Evolutionary conservation across 1,140 invertebrate species (phyloP).

Genomic region (Heterodera carotae): DNA sequence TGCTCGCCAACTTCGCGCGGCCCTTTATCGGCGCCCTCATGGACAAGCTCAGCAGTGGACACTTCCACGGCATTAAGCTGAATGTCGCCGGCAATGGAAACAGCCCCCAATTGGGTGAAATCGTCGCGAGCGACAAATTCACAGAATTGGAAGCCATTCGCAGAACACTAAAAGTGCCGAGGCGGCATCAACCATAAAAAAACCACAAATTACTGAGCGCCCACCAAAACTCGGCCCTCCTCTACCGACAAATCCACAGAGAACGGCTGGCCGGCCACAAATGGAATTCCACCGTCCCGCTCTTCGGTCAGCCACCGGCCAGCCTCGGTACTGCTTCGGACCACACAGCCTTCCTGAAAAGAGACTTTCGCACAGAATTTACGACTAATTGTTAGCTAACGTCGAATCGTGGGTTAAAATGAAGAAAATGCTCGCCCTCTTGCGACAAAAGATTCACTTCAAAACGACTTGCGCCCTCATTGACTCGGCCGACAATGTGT

Average conservation of each 20-base stretch:
- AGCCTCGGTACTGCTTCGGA: conserved; percentile 30
- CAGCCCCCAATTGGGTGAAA: conserved; percentile 1
- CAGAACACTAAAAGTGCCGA: conserved; percentile 21
- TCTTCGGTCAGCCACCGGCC: conserved; percentile 33
- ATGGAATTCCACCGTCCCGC: conserved; percentile 31
- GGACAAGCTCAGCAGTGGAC: not conserved
- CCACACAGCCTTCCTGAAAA: conserved; percentile 29
- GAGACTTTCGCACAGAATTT: conserved; percentile 4
- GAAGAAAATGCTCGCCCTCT: conserved; percentile 28
- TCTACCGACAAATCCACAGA: conserved; percentile 12
- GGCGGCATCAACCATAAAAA: not conserved
- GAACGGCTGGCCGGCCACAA: conserved; percentile 23
- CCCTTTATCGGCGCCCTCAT: conserved; percentile 7
- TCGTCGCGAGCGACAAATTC: conserved; percentile 25
- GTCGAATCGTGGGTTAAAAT: conserved; percentile 34
- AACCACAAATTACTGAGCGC: not conserved
- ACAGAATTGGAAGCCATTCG: conserved; percentile 27
- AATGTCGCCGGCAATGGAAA: conserved; percentile 25
- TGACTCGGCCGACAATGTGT: conserved; percentile 19
- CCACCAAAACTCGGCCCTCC: conserved; percentile 15
- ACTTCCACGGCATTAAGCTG: not conserved
- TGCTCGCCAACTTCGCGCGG: conserved; percentile 7
- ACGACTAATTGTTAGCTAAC: too few relatives aligned
- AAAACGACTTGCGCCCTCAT: conserved; percentile 23
- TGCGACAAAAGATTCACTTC: conserved; percentile 19